Conservation (phyloP, 1,140 invertebrate genomes). For the Musca vetustissima region DNA sequence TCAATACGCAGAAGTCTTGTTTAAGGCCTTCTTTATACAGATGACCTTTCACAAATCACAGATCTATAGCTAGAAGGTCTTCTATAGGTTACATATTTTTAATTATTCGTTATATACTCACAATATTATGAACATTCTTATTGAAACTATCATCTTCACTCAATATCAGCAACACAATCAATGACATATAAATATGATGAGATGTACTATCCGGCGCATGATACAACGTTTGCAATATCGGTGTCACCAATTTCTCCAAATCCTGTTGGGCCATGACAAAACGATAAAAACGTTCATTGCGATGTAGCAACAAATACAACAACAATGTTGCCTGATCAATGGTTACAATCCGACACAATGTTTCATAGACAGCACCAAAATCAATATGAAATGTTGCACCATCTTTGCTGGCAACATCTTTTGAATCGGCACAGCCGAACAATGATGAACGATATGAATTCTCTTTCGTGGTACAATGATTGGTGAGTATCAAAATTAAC, state of each 20-base stretch:
- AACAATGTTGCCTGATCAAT: conserved; percentile 91
- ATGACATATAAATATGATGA: conserved; percentile 99
- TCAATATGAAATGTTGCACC: conserved; percentile 75
- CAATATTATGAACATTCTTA: conserved; percentile 90
- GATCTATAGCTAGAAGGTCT: no score
- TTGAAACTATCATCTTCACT: conserved; percentile 97
- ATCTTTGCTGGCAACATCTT: conserved; percentile 56
- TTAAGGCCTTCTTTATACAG: no score
- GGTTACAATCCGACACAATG: conserved; percentile 79
- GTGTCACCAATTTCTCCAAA: conserved; percentile 89
- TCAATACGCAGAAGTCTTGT: no score
- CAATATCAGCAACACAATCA: conserved; percentile 94
- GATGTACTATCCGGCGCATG: conserved; percentile 87
- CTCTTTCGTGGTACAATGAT: conserved; percentile 79
- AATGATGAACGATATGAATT: conserved; percentile 86
- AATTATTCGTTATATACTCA: no score
- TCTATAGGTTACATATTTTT: no score
- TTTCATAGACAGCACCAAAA: conserved; percentile 76
- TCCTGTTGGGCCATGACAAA: conserved; percentile 85
- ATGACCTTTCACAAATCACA: no score
- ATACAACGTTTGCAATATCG: conserved; percentile 91
- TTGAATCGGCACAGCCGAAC: conserved; percentile 73
- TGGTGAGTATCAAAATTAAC: conserved; percentile 83
- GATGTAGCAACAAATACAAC: conserved; percentile 91
- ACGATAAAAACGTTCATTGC: conserved; percentile 83